These are phyloP conservation scores for Helogale parvula DNA, from an alignment of 2,113 vertebrate species.

Conservation along the genomic window DNA sequence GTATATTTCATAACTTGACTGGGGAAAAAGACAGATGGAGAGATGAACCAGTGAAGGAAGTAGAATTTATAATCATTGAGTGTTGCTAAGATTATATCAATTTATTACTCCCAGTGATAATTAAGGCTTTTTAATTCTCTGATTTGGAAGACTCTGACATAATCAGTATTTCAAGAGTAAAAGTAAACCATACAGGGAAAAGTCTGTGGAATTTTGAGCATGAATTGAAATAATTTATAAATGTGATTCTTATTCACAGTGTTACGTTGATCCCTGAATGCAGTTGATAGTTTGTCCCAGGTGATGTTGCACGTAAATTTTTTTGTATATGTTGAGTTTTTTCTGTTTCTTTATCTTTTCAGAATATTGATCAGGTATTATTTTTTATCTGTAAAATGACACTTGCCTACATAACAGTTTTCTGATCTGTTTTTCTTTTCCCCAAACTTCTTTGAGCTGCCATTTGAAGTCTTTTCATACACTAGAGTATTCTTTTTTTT, in stretches of 20 bases:
- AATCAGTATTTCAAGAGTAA: slow-evolving; percentile 23
- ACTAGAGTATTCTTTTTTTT: no score
- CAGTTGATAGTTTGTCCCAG: not conserved
- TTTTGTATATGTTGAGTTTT: not conserved
- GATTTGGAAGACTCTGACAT: not conserved
- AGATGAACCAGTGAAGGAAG: not conserved
- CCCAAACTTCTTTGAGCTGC: not conserved
- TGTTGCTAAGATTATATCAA: not conserved
- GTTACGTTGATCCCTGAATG: not conserved
- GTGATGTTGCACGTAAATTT: not conserved
- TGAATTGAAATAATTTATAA: slow-evolving; percentile 43
- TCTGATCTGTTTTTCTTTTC: slow-evolving; percentile 49
- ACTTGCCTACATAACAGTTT: not conserved
- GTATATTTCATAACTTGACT: not conserved
- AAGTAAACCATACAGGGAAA: not conserved
- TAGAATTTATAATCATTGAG: not conserved
- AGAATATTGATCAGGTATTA: not conserved
- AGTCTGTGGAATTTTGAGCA: not conserved
- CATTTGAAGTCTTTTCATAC: not conserved
- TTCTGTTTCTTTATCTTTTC: not conserved
- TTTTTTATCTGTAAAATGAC: slow-evolving; percentile 28
- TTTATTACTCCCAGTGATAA: not conserved
- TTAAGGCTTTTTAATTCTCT: slow-evolving; percentile 33
- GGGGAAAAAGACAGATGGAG: not conserved
- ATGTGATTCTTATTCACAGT: slow-evolving; percentile 23